Evolutionary conservation across 2,113 vertebrate species (phyloP).

Genomic region (Cyanistes caeruleus): DNA sequence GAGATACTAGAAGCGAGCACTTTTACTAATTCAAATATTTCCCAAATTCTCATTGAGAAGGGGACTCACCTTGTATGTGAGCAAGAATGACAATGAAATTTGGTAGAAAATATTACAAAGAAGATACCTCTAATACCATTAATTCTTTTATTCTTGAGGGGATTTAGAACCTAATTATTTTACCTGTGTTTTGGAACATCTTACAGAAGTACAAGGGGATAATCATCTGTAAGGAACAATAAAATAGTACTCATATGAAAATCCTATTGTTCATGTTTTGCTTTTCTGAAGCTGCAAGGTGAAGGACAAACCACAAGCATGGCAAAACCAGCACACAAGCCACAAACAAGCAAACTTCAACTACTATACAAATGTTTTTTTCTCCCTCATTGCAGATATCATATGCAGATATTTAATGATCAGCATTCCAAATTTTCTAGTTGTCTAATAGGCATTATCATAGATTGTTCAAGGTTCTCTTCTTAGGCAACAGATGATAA

Average conservation of each 20-base stretch:
- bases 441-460: background rate
- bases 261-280: background rate
- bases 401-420: background rate
- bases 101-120: background rate
- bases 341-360: background rate
- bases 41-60: background rate
- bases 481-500: background rate
- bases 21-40: background rate
- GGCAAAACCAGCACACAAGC: background rate
- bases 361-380: background rate
- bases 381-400: background rate
- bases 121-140: background rate
- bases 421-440: background rate
- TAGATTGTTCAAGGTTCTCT: background rate
- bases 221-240: background rate
- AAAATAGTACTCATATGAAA: background rate
- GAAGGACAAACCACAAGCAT: background rate
- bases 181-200: background rate
- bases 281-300: background rate
- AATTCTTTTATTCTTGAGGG: background rate
- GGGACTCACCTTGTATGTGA: background rate
- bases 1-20: background rate
- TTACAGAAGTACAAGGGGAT: background rate
- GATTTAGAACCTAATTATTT: background rate
- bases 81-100: background rate